Evolutionary conservation across 2,888 invertebrate species (phyloP), one percentile per base, ranked within the genome.

Genomic region (Melinaea menophilus): DNA sequence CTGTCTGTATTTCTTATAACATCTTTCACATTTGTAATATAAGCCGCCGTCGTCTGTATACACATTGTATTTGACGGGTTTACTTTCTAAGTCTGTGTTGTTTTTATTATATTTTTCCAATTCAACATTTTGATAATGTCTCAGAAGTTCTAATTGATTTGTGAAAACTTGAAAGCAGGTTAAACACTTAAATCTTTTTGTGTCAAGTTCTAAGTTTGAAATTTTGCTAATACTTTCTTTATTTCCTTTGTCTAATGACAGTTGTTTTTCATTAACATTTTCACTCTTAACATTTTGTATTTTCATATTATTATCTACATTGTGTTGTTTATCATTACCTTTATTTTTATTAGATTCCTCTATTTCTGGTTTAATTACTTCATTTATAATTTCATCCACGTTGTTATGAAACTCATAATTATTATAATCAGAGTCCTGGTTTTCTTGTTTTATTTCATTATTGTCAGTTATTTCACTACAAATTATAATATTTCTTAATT

Each of bases 11-110:
- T 71, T 68, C 64, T 81, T 81, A 12, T 71, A 69, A 70, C 86
- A 88, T 59, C 70, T 71, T 5, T 74, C 70, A 69, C 88, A 88
- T 70, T 78, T 79, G 70, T 73, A 88, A 2, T 64, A 60, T 3
- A 64, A n/a, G n/a, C 70, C 73, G 9, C 68, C 62, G 5, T 60
- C 63, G 2, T 58, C 37, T 5, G 58, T 65, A 5, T 69, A 37
- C 45, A 68, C 56, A 0, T 65, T 71, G 63, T 73, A 80, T 5
- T 67, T 71, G n/a, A 66, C 41, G 0, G 41, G 58, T 35, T 72
- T 67, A 55, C 67, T 61, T 5, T 72, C 64, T 9, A 62, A 35
- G 2, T 33, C n/a, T 7, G 5, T 51, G 34, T 63, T 66, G 9
- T 56, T 48, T 56, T 62, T 33, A 37, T 62, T 69, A 72, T 69